Evolutionary conservation across 2,113 vertebrate genomes (phyloP), one percentile per base, ranked within the genome.

Genomic region (Embiotoca jacksoni): DNA sequence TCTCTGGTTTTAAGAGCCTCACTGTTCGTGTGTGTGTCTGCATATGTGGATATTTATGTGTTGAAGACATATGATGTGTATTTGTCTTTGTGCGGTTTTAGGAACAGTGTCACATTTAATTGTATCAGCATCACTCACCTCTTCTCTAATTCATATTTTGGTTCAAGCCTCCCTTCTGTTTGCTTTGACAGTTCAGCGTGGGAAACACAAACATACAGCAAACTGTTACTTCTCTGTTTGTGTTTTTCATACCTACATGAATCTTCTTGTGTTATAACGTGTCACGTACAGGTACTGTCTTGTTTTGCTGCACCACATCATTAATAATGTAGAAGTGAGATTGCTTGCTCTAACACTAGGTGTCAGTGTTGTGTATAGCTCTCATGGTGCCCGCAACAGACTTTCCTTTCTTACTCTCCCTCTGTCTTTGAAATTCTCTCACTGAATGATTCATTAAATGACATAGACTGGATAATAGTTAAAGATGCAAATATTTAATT

Each of bases 101-200:
- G 63, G 81, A 87, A 84, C 60, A 83, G 59, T 72, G 79, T 84
- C 76, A 80, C 73, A 13, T 84, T 80, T 73, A 80, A 23, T 57
- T 69, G 81, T 82, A 83, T 70, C 85, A 72, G 83, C 81, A 71
- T 84, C 86, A 82, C 75, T 90, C 83, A 85, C 75, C 78, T 90
- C 86, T 69, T 54, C 50, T 30, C 61, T 91, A 92, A 91, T 91
- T 92, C 66, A 73, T 90, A 86, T 89, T 92, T 90, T 92, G 89
- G 86, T 92, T 88, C 37, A 5, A 78, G 74, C 58, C 55, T 53
- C 54, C 10, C 31, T 16, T 69, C 10, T 89, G 88, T 88, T 83
- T 92, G 85, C 91, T 91, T 92, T 87, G 84, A 90, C 84, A 87
- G 46, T 83, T 60, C 54, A 13, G 75, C 63, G 81, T 92, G 89